A percentile compares a stretch with the other conserved stretches of the same genome.
phyloP scores from a whole-genome alignment of 2,888 invertebrate genomes.

The Torymus texanus region DNA sequence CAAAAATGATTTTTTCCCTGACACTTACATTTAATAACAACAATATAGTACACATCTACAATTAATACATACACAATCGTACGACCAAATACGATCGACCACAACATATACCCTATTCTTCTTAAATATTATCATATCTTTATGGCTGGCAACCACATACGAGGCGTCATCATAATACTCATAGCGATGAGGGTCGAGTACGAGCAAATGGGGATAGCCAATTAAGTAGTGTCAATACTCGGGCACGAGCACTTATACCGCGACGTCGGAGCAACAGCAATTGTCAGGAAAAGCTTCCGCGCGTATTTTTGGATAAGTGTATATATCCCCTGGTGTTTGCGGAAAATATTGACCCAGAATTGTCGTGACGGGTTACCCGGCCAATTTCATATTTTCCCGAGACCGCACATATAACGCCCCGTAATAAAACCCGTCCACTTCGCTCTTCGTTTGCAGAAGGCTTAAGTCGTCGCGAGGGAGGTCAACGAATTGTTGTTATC shows the following conservation, averaged over 20 bases:
- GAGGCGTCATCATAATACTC: not conserved
- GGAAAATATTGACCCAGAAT: slow-evolving; percentile 54
- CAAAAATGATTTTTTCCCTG: too few species aligned
- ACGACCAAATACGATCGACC: too few species aligned
- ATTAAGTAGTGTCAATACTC: slow-evolving; percentile 43
- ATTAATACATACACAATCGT: too few species aligned
- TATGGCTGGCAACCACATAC: not conserved
- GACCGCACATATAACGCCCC: not conserved
- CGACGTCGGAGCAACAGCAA: not conserved
- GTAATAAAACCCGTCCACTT: slow-evolving; percentile 39
- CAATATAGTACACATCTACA: too few species aligned
- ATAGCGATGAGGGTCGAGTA: not conserved
- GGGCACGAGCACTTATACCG: not conserved
- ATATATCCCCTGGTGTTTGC: slow-evolving; percentile 29
- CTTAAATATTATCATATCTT: slow-evolving; percentile 28
- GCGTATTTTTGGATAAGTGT: slow-evolving; percentile 38
- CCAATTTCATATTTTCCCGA: slow-evolving; percentile 47
- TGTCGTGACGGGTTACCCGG: not conserved
- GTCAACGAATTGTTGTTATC: slow-evolving; percentile 29
- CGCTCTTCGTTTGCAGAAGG: slow-evolving; percentile 40
- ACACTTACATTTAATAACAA: too few species aligned
- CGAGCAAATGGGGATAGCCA: slow-evolving; percentile 22
- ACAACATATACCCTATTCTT: too few species aligned
- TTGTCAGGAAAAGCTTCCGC: slow-evolving; percentile 29
- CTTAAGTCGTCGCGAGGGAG: slow-evolving; percentile 10